Evolutionary conservation across 1,140 invertebrate genomes (phyloP).

Genomic region (Drosophila ohnishii): DNA sequence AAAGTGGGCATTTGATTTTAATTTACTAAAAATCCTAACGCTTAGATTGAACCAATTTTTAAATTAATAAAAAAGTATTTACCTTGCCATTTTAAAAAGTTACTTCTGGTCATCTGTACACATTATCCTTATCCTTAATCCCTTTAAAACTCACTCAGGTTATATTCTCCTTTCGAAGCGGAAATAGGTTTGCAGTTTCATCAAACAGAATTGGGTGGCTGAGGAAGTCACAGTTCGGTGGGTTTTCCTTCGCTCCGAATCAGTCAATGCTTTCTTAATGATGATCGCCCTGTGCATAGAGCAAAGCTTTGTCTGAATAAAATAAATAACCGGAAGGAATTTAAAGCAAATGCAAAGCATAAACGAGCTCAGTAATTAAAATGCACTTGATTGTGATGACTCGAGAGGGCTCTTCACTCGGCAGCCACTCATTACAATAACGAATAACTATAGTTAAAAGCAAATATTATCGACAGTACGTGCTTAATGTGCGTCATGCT

Average conservation of each 20-base stretch:
- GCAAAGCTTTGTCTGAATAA: conserved; percentile 25
- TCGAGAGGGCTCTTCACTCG: conserved; percentile 34
- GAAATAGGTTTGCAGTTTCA: not conserved
- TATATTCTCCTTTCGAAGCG: not conserved
- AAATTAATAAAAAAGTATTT: too few relatives aligned
- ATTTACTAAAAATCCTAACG: too few relatives aligned
- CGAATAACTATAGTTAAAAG: conserved; percentile 46
- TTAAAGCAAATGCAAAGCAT: conserved; percentile 47
- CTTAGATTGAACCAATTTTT: too few relatives aligned
- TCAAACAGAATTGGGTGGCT: conserved; percentile 3
- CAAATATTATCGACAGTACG: conserved; percentile 32
- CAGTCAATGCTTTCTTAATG: conserved; percentile 22
- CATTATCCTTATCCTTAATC: not conserved
- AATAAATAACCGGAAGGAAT: conserved; percentile 54
- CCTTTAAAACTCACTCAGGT: not conserved
- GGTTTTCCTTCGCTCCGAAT: conserved; percentile 14
- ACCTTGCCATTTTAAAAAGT: too few relatives aligned
- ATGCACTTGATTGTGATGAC: conserved; percentile 62
- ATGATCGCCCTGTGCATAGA: conserved; percentile 44
- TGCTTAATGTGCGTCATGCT: conserved; percentile 47
- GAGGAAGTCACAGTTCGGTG: conserved; percentile 27
- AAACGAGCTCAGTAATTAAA: conserved; percentile 55
- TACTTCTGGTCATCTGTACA: too few relatives aligned
- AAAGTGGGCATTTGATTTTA: too few relatives aligned
- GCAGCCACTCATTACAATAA: conserved; percentile 43